phyloP scores from a whole-genome alignment of 2,888 invertebrate species.

The Sinelater perroti region DNA sequence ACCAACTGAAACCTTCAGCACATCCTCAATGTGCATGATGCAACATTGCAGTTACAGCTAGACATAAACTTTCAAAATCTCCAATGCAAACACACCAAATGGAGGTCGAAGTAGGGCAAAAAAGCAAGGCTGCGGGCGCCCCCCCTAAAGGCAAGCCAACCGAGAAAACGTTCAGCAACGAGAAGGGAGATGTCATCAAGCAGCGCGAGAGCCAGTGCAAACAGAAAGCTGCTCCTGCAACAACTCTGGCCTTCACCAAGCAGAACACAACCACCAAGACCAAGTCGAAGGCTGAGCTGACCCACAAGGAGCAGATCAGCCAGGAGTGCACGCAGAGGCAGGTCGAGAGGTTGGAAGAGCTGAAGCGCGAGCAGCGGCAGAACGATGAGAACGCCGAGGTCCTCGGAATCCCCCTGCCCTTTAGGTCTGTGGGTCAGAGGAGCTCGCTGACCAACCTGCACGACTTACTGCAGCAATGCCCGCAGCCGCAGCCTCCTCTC shows the following conservation, averaged over 20 bases:
- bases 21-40: too few relatives aligned
- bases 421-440: constrained; percentile 17
- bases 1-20: too few relatives aligned
- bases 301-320: constrained; percentile 12
- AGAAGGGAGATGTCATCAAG: constrained; percentile 15
- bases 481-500: constrained; percentile 24
- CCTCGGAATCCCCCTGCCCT: constrained; percentile 22
- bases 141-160: too few relatives aligned
- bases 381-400: constrained; percentile 22
- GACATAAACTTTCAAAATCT: too few relatives aligned
- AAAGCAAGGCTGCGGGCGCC: too few relatives aligned
- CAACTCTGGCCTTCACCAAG: background rate
- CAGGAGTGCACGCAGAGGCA: constrained; percentile 9
- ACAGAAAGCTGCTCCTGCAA: constrained; percentile 1
- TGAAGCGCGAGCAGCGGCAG: constrained; percentile 10
- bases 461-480: constrained; percentile 20
- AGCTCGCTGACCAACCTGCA: constrained; percentile 32
- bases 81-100: too few relatives aligned
- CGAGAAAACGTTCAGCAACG: background rate
- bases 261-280: background rate
- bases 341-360: background rate
- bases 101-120: too few relatives aligned
- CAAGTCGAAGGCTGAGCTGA: constrained; percentile 14
- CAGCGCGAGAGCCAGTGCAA: background rate
- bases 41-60: too few relatives aligned